These are phyloP conservation scores for Apis laboriosa DNA, from an alignment of 1,140 invertebrate species.

Conservation along the genomic window DNA sequence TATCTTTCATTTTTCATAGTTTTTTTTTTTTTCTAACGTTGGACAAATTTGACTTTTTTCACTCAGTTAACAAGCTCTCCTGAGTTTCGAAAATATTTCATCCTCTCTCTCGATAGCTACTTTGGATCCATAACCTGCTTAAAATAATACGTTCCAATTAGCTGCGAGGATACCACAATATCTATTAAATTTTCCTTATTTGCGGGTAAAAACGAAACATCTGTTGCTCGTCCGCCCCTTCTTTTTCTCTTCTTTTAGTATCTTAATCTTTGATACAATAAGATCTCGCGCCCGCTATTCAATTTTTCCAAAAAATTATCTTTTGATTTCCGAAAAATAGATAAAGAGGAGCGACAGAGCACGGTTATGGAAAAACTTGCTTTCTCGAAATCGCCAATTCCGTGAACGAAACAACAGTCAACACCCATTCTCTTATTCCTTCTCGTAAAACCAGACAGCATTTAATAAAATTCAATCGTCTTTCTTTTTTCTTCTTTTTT, in stretches of 20 bases:
- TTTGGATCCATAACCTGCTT: not conserved
- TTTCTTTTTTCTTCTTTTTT: not conserved
- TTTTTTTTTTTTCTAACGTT: not conserved
- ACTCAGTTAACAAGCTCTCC: not conserved
- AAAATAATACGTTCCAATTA: not conserved
- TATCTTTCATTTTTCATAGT: not conserved
- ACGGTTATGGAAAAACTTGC: slow-evolving; percentile 39
- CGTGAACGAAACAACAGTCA: slow-evolving; percentile 10
- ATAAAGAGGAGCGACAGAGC: not conserved
- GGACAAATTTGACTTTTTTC: not conserved
- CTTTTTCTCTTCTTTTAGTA: not conserved
- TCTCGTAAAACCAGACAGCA: not conserved
- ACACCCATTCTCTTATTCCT: slow-evolving; percentile 21
- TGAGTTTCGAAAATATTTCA: not conserved
- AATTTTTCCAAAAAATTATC: not conserved
- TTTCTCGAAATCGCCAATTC: slow-evolving; percentile 20
- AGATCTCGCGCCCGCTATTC: not conserved
- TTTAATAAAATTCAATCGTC: slow-evolving; percentile 25
- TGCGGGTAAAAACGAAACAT: not conserved
- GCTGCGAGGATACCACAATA: not conserved
- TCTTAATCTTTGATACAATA: not conserved
- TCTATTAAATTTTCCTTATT: not conserved
- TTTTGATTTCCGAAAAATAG: slow-evolving; percentile 6
- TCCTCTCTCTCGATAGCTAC: not conserved
- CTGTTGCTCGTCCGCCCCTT: not conserved